Percentiles rank a stretch among this genome's conserved stretches.
These are phyloP conservation scores for Nothocercus nigrocapillus DNA, from an alignment of 2,113 vertebrate species.

Conservation along the genomic window DNA sequence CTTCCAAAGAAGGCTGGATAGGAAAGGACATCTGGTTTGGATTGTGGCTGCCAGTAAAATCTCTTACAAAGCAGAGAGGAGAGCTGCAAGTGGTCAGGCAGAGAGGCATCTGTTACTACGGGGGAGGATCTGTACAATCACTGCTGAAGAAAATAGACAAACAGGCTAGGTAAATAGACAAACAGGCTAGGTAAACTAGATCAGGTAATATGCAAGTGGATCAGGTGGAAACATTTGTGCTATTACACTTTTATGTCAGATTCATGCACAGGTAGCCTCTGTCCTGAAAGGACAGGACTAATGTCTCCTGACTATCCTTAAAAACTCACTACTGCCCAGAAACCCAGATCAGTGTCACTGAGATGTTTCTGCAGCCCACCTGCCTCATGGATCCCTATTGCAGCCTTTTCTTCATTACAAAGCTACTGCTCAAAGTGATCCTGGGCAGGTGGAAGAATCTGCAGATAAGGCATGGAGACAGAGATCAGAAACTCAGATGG, in stretches of 20 bases:
- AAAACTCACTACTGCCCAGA: not conserved
- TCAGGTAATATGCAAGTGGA: no score
- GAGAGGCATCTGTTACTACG: constrained; percentile 6
- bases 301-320: not conserved
- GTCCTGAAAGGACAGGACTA: not conserved
- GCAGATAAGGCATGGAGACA: not conserved
- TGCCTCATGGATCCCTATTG: not conserved
- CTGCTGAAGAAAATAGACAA: not conserved
- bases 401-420: not conserved
- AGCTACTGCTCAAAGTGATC: not conserved
- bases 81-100: constrained; percentile 35
- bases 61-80: constrained; percentile 26
- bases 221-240: not conserved
- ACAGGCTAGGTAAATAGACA: not conserved
- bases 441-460: not conserved
- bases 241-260: not conserved
- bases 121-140: not conserved
- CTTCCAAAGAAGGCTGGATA: constrained; percentile 63
- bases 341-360: not conserved
- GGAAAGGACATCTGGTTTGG: constrained; percentile 60
- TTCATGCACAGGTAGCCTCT: not conserved
- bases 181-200: not conserved
- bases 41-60: constrained; percentile 60
- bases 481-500: not conserved
- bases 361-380: not conserved